Evolutionary conservation across 1,140 invertebrate genomes (phyloP), one percentile per base, ranked within the genome.

Genomic region (Drosophila arizonae): DNA sequence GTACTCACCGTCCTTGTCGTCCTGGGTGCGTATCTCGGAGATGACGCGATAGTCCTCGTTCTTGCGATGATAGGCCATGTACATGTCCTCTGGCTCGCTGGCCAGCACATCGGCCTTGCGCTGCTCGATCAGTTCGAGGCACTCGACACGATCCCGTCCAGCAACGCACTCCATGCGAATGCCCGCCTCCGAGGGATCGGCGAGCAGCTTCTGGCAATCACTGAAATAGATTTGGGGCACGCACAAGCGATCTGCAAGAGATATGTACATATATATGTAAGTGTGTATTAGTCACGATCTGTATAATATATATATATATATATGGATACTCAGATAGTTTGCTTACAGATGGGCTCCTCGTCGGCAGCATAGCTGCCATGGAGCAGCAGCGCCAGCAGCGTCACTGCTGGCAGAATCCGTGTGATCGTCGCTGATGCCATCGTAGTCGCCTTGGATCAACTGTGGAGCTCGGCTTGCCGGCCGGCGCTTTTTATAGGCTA

Each of bases 81-180:
- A 97, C 93, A 97, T 90, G 68, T 91, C 91, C 82, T 97, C 96
- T 2, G 96, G 95, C 82, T 97, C 96, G 1, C 96, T 94, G 11
- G 95, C 95, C 15, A 95, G 94, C 26, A 97, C 93, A 90, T 98
- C 97, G 0, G 96, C 96, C 77, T 95, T 93, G 45, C 95, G 94
- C 76, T 94, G 93, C 50, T 95, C 94, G 26, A 98, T 94, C 86
- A 94, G 94, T 21, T 94, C 92, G 74, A 97, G 93, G 81, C 97
- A 98, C 41, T 96, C 95, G 64, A 95, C 92, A 52, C 95, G 95
- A 91, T 96, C 95, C 76, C 95, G 93, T 2, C 95, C 95, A 3
- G 94, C 90, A 4, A 96, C 92, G 90, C 95, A 96, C 78, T 94
- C 92, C 71, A 95, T 93, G 11, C 92, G 90, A 10, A 94, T 94